Base-by-base conservation (phyloP, 2,888 invertebrate species). In the Coenonympha arcania region DNA sequence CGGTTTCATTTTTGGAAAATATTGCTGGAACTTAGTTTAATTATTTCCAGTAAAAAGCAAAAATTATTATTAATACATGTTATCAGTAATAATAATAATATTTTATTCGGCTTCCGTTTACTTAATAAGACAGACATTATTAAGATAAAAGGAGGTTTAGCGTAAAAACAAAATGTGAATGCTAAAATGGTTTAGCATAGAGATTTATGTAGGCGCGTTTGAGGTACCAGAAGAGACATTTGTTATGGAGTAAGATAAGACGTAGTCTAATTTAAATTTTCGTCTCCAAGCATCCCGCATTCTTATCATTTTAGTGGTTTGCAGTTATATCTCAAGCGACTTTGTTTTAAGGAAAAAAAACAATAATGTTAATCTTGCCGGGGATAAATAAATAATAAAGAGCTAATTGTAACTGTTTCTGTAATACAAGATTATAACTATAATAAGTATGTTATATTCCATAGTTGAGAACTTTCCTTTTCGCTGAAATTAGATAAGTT, bases 241-340 rank as follows among this genome's bases (percentile, higher is more conserved):
- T 43, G 47, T 54, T 54, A 50, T 28, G 46, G 43, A 19, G 26
- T 15, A 37, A 53, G 53, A 54, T 54, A 54, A 54, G 50, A 16
- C 50, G 47, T 47, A 36, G 43, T 42, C 50, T 43, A 50, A 54
- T 54, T 54, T 54, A 50, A 54, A 44, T 50, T 43, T 44, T 50
- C 44, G 39, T 43, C 39, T 44, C 30, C 26, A 45, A 45, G 36
- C 18, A 9, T 37, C 44, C 30, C 42, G 44, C 19, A 19, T 45
- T 31, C 44, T 50, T 50, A 44, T 44, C 44, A 39, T 44, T 50
- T 30, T 47, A 39, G 22, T 39, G 36, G 47, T 39, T 22, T 47
- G 19, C 20, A 47, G 39, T 19, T 15, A 30, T 42, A 37, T 50
- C 28, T 37, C 26, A 28, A 37, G 36, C 26, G 19, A 45, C 36